Conservation (phyloP, 2,888 invertebrate genomes). For the Mechanitis messenoides region DNA sequence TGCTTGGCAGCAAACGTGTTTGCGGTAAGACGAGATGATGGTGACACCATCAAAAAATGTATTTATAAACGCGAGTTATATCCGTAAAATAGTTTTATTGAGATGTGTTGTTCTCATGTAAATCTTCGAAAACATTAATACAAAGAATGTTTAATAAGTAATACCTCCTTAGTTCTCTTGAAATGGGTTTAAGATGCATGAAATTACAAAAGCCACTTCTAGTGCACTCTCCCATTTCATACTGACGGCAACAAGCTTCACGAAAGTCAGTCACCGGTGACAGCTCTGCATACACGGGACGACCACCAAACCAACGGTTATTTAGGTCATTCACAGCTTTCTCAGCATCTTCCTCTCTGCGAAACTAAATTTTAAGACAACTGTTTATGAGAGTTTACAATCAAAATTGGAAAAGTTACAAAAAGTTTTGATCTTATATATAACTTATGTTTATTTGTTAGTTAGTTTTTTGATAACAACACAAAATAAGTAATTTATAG, state of each 20-base stretch:
- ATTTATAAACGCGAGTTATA: too few species aligned
- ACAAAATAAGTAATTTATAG: too few species aligned
- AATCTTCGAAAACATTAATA: too few species aligned
- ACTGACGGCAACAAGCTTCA: conserved; percentile 99
- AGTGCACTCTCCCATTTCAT: conserved; percentile 99
- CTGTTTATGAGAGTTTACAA: not conserved
- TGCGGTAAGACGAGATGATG: too few species aligned
- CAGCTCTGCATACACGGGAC: conserved; percentile 98
- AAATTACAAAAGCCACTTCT: conserved; percentile 99
- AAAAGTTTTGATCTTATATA: too few species aligned
- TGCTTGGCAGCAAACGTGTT: too few species aligned
- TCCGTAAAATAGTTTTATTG: too few species aligned
- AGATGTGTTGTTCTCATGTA: too few species aligned
- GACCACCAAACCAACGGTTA: conserved; percentile 99
- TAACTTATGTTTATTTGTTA: too few species aligned
- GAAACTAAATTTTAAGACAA: conserved; percentile 78
- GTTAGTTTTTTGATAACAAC: too few species aligned
- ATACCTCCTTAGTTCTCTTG: conserved; percentile 91
- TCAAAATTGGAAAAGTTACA: too few species aligned
- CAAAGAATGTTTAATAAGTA: not conserved
- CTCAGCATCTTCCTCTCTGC: conserved; percentile 98
- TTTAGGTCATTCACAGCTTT: conserved; percentile 97
- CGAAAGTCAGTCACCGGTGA: conserved; percentile 99
- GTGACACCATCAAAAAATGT: too few species aligned
- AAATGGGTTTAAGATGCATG: conserved; percentile 99